phyloP scores from a whole-genome alignment of 2,113 vertebrate species.

The Vireo altiloquus region DNA sequence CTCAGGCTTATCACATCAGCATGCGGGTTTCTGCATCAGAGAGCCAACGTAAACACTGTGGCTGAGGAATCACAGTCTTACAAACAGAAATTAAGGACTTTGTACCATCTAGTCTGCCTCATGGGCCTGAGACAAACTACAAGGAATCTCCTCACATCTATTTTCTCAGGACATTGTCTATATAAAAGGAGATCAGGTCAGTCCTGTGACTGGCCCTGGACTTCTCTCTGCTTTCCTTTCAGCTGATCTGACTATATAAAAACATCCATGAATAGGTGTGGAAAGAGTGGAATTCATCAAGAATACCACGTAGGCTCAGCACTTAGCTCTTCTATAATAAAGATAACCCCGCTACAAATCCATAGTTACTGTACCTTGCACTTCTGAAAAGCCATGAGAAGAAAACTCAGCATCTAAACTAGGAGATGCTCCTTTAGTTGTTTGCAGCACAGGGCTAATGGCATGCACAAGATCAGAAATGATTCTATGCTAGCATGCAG shows the following conservation, averaged over 20 bases:
- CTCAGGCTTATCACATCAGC: not conserved
- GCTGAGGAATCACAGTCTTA: not conserved
- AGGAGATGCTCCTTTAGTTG: not conserved
- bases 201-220: not conserved
- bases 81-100: not conserved
- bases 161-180: not conserved
- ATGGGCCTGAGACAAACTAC: not conserved
- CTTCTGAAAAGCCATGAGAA: not conserved
- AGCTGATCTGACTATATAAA: not conserved
- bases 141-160: not conserved
- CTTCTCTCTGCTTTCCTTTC: not conserved
- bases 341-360: not conserved
- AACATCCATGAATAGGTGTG: not conserved
- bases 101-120: not conserved
- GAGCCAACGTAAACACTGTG: not conserved
- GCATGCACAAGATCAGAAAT: not conserved
- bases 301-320: not conserved
- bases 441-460: not conserved
- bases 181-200: not conserved
- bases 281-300: not conserved
- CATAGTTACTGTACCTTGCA: not conserved
- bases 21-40: not conserved
- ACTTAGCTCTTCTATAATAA: not conserved
- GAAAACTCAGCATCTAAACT: not conserved
- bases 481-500: not conserved